phyloP scores from a whole-genome alignment of 2,113 vertebrate genomes.

The Emydura subglobosa region DNA sequence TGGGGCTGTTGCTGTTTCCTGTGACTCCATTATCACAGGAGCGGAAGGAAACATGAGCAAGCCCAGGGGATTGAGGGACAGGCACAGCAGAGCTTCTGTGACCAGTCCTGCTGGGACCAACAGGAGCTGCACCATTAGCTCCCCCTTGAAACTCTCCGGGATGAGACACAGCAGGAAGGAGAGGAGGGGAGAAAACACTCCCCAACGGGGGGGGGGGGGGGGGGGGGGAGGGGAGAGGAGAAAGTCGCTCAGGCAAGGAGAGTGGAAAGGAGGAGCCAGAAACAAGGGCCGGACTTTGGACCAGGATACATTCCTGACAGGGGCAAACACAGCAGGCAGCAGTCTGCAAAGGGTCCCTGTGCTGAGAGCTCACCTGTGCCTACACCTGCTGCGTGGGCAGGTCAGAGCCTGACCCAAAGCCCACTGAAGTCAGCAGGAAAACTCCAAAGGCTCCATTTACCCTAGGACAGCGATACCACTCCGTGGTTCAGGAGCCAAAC shows the following conservation, averaged over 20 bases:
- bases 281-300: neutral
- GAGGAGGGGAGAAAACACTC: too few species aligned
- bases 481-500: too few species aligned
- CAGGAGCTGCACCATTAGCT: accelerated
- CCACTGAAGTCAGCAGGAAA: neutral
- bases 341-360: neutral
- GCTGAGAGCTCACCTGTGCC: neutral
- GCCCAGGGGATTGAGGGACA: neutral
- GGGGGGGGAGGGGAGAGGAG: neutral
- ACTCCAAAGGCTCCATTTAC: neutral
- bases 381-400: neutral
- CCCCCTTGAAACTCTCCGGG: neutral
- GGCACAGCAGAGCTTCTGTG: neutral
- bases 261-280: accelerated
- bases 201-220: accelerated
- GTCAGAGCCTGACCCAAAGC: neutral
- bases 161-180: neutral
- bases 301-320: neutral
- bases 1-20: neutral
- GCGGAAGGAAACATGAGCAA: neutral
- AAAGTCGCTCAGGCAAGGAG: accelerated
- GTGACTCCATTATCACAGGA: accelerated
- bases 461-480: neutral
- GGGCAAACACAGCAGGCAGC: neutral
- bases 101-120: neutral